Conservation (phyloP, 2,888 invertebrate species). For the Lapara coniferarum region DNA sequence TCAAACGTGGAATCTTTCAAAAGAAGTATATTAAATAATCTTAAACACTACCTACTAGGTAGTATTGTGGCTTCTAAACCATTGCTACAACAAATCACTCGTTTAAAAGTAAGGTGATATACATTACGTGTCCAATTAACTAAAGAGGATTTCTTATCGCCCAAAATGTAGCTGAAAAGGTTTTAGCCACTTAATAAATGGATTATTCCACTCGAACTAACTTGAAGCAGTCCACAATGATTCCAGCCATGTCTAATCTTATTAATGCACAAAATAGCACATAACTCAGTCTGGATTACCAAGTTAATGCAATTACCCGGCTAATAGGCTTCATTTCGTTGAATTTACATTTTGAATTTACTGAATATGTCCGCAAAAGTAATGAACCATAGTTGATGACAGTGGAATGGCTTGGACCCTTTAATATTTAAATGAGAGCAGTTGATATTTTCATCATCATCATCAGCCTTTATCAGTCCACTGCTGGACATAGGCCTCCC, state of each 20-base stretch:
- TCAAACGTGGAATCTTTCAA: no score
- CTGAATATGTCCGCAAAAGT: background rate
- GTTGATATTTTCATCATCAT: background rate
- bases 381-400: background rate
- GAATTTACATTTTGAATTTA: background rate
- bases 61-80: no score
- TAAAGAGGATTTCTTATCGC: background rate
- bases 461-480: no score
- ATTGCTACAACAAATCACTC: background rate
- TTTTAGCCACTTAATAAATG: conserved; percentile 8
- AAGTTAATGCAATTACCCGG: conserved; percentile 7
- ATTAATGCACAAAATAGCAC: conserved; percentile 15
- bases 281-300: conserved; percentile 11
- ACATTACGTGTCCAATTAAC: background rate
- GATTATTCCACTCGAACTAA: conserved; percentile 20
- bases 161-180: background rate
- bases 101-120: background rate
- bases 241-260: conserved; percentile 1
- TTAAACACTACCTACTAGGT: no score
- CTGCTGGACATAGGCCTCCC: no score
- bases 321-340: conserved; percentile 13
- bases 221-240: conserved; percentile 1
- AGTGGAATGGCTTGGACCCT: background rate
- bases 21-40: no score
- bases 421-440: background rate